Conservation (phyloP, 2,888 invertebrate species). For the Phymatocera aterrima region DNA sequence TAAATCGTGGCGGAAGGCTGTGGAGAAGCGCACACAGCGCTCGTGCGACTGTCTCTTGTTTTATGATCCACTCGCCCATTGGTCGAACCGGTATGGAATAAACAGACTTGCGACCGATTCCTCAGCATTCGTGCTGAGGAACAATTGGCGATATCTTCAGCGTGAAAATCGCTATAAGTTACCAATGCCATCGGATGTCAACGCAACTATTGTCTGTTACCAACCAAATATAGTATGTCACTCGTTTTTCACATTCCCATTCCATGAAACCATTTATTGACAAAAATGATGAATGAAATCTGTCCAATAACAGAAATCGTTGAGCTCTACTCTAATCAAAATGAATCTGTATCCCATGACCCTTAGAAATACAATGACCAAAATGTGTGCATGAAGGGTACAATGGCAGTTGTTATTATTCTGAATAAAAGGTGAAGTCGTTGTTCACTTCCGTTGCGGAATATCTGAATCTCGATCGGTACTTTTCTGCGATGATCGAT, state of each 20-base stretch:
- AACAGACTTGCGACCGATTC: neutral
- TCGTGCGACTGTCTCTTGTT: slow-evolving; percentile 48
- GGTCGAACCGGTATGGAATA: slow-evolving; percentile 28
- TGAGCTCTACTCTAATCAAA: neutral
- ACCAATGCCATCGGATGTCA: neutral
- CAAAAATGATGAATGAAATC: too few relatives aligned
- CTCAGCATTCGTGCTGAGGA: slow-evolving; percentile 8
- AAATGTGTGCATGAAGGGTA: neutral
- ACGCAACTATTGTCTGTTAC: neutral
- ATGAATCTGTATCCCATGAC: neutral
- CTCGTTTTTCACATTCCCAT: neutral
- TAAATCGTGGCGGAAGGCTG: slow-evolving; percentile 54
- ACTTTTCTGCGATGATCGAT: slow-evolving; percentile 10
- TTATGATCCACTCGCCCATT: slow-evolving; percentile 46
- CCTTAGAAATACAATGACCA: neutral
- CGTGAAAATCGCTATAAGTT: neutral
- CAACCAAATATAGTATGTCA: neutral
- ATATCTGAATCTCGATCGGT: slow-evolving; percentile 17
- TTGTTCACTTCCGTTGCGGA: neutral
- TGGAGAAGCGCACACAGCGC: slow-evolving; percentile 47
- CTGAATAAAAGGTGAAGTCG: neutral
- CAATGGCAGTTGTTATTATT: neutral
- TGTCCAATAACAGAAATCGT: neutral
- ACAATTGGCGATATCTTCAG: slow-evolving; percentile 16
- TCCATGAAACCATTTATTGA: too few relatives aligned